Conservation (phyloP, 2,797 vertebrate species). For the Coregonus ussuriensis region DNA sequence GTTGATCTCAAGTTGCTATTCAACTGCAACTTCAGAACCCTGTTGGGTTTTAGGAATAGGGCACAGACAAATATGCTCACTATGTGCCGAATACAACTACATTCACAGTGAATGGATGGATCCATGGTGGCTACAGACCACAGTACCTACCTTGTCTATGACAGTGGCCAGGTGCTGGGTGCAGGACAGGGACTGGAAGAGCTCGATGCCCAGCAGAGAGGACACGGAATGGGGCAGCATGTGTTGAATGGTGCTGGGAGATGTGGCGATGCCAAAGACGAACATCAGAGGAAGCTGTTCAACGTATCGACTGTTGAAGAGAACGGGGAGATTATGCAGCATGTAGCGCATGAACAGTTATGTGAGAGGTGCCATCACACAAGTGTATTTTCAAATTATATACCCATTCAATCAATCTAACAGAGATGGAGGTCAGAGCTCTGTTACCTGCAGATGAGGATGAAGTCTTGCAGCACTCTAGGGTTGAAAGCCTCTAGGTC, state of each 20-base stretch:
- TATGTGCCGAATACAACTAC: too few species aligned
- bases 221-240: conserved; percentile 93
- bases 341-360: not conserved
- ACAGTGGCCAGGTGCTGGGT: conserved; percentile 90
- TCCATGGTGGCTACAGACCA: too few species aligned
- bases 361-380: too few species aligned
- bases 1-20: too few species aligned
- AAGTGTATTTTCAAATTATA: too few species aligned
- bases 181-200: conserved; percentile 94
- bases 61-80: too few species aligned
- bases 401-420: not conserved
- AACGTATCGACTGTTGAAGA: conserved; percentile 81
- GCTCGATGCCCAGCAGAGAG: conserved; percentile 91
- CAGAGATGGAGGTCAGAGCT: too few species aligned
- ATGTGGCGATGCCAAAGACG: conserved; percentile 95
- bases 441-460: conserved; percentile 89
- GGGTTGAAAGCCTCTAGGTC: conserved; percentile 92
- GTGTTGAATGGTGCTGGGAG: conserved; percentile 91
- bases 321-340: not conserved
- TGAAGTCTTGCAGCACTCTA: conserved; percentile 91
- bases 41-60: too few species aligned
- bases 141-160: conserved; percentile 86
- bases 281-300: conserved; percentile 87
- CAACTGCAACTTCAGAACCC: too few species aligned
- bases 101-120: not conserved